Percentiles rank a stretch among this genome's conserved stretches.
Evolutionary conservation across 2,113 vertebrate species (phyloP).

Genomic region (Parotia lawesii): DNA sequence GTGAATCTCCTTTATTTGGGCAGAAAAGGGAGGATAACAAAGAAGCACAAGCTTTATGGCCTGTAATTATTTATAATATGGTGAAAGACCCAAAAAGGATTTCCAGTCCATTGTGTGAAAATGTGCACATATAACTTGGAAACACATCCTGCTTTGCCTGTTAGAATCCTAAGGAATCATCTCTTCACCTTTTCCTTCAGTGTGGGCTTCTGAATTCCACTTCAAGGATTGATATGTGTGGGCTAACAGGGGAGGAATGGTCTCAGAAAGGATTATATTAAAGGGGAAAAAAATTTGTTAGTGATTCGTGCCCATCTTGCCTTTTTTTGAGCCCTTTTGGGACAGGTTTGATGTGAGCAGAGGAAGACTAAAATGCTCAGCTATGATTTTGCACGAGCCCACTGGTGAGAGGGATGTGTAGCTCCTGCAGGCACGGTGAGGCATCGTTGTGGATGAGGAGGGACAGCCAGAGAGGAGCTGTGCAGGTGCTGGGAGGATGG

Average conservation of each 20-base stretch:
- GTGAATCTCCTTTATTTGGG: background rate
- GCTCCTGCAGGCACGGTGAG: rapidly evolving
- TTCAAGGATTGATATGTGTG: background rate
- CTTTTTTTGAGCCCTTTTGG: background rate
- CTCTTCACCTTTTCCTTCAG: background rate
- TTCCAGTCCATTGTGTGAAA: background rate
- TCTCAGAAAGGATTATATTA: background rate
- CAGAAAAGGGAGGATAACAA: background rate
- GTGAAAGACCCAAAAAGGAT: background rate
- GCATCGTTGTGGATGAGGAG: background rate
- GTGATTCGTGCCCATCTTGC: background rate
- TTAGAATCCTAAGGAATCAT: background rate
- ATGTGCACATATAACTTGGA: background rate
- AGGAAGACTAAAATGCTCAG: background rate
- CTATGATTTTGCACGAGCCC: rapidly evolving
- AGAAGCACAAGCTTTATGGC: background rate
- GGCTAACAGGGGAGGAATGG: background rate
- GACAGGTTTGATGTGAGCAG: background rate
- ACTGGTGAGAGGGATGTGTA: background rate
- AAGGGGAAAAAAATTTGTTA: rapidly evolving
- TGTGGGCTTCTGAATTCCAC: background rate
- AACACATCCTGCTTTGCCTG: background rate
- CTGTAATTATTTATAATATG: background rate
- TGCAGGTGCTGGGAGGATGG: background rate
- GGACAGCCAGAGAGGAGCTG: background rate